phyloP scores from a whole-genome alignment of 2,797 vertebrate genomes.

The Pipistrellus pipistrellus region DNA sequence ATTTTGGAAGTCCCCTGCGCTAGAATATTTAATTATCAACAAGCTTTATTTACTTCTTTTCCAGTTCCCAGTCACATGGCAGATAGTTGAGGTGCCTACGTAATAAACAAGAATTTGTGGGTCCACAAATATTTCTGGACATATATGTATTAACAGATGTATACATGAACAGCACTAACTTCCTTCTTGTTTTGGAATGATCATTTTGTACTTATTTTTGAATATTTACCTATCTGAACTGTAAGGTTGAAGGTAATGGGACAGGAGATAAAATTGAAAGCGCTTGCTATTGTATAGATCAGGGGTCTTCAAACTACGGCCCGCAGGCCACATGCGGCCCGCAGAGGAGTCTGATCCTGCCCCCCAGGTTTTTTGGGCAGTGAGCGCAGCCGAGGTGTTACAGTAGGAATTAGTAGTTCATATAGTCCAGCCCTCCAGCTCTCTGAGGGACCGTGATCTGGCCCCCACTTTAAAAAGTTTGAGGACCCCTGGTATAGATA shows the following conservation, averaged over 20 bases:
- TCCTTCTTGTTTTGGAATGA: constrained; percentile 11
- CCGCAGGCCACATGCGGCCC: too few relatives aligned
- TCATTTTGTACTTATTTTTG: constrained; percentile 13
- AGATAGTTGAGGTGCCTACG: background rate
- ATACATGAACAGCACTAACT: background rate
- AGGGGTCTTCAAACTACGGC: too few relatives aligned
- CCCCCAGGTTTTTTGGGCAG: too few relatives aligned
- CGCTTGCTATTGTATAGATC: background rate
- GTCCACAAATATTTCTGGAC: constrained; percentile 32
- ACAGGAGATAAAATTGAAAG: background rate
- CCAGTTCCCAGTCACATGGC: background rate
- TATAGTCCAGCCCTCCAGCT: too few relatives aligned
- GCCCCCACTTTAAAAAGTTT: too few relatives aligned
- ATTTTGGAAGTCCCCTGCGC: background rate
- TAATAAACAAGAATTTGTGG: background rate
- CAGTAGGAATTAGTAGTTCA: too few relatives aligned
- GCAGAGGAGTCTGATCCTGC: too few relatives aligned
- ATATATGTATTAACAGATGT: background rate
- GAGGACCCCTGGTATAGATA: too few relatives aligned
- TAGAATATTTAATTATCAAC: background rate
- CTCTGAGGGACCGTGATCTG: too few relatives aligned
- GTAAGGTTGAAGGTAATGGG: background rate
- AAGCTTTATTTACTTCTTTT: background rate
- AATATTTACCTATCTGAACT: background rate
- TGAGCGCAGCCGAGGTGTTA: too few relatives aligned